Conservation (phyloP, 2,797 vertebrate species). For the Aphelocoma californica region DNA sequence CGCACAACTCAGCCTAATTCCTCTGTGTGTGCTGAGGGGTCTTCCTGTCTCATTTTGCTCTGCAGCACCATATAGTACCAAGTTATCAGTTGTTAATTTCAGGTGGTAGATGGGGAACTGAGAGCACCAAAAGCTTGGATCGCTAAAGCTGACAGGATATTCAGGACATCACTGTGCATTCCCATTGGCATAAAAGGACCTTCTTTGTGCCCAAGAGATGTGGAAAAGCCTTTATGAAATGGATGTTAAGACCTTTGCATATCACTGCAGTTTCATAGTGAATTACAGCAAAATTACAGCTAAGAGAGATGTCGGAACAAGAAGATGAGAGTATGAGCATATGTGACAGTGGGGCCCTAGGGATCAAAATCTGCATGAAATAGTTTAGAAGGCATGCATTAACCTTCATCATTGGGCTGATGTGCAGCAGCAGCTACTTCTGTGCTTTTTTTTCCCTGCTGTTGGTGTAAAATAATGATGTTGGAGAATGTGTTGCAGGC, state of each 20-base stretch:
- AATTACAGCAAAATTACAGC: not conserved
- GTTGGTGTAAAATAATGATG: not conserved
- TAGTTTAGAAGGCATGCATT: not conserved
- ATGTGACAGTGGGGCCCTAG: not conserved
- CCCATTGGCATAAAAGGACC: not conserved
- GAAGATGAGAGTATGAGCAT: not conserved
- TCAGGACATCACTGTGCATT: not conserved
- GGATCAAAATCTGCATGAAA: slow-evolving; percentile 1
- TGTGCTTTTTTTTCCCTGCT: not conserved
- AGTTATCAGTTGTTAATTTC: not conserved
- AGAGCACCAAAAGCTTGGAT: not conserved
- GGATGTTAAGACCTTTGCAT: not conserved
- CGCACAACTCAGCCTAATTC: not conserved
- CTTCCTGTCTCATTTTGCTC: not conserved
- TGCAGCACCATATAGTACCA: not conserved
- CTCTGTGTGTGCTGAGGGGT: not conserved
- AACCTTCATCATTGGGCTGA: not conserved
- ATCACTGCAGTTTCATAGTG: not conserved
- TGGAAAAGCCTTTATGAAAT: not conserved
- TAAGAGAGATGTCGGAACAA: not conserved
- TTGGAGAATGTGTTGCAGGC: not conserved
- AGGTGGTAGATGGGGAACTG: not conserved
- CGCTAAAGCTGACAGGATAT: not conserved
- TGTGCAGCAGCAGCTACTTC: not conserved
- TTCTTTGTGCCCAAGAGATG: not conserved